A percentile compares a stretch with the other conserved stretches of the same genome.
Evolutionary conservation across 2,888 invertebrate genomes (phyloP).

Genomic region (Leptura quadrifasciata): DNA sequence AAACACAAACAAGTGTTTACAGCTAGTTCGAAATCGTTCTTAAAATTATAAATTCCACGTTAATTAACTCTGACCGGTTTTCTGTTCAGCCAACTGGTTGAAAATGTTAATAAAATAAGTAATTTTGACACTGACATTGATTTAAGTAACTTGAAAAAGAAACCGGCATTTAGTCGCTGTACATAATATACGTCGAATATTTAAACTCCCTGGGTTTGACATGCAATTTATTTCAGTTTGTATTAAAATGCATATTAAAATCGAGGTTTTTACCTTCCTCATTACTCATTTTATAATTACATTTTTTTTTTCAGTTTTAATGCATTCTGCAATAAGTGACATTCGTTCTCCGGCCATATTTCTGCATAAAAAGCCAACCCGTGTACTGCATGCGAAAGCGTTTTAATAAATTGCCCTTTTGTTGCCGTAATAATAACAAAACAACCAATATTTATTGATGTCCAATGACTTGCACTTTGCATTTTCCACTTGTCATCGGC

Average conservation of each 20-base stretch:
- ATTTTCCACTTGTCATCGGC: conserved; percentile 28
- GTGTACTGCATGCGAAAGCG: conserved; percentile 10
- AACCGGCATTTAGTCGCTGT: conserved; percentile 25
- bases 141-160: conserved; percentile 31
- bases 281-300: neutral
- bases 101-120: conserved; percentile 41
- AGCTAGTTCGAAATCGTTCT: conserved; percentile 14
- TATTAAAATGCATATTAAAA: neutral
- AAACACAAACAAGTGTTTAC: conserved; percentile 29
- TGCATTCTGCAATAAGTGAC: conserved; percentile 2
- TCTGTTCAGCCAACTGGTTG: conserved; percentile 2
- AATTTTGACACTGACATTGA: conserved; percentile 45
- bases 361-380: neutral
- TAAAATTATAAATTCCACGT: conserved; percentile 44
- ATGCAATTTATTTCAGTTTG: conserved; percentile 32
- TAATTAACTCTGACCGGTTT: conserved; percentile 45
- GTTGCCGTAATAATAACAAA: conserved; percentile 31
- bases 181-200: neutral
- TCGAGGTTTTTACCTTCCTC: conserved; percentile 1
- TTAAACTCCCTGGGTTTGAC: conserved; percentile 16
- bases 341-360: neutral
- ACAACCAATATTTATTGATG: conserved; percentile 34
- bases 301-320: neutral
- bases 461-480: conserved; percentile 23
- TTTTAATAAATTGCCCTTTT: conserved; percentile 29